Evolutionary conservation across 2,113 vertebrate species (phyloP).

Genomic region (Cisticola juncidis): DNA sequence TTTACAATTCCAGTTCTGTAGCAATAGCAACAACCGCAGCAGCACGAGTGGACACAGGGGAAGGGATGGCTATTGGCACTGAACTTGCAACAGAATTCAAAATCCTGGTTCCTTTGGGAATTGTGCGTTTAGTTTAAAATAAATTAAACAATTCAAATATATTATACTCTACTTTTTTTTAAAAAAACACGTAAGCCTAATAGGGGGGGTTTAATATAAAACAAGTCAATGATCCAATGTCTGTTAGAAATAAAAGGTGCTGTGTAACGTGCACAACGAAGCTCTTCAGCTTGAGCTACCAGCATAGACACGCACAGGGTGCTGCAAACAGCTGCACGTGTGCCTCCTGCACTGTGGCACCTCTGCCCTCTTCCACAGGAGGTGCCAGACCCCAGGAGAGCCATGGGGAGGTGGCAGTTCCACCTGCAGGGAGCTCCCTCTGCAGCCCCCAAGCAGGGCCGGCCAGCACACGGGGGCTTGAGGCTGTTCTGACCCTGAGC

Average conservation of each 20-base stretch:
- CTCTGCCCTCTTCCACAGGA: neutral
- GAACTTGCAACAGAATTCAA: slow-evolving; percentile 21
- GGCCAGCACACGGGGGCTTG: rapidly evolving
- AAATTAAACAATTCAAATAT: slow-evolving; percentile 11
- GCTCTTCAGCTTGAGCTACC: slow-evolving; percentile 26
- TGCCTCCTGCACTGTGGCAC: neutral
- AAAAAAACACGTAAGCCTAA: neutral
- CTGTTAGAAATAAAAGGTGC: slow-evolving; percentile 18
- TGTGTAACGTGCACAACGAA: neutral
- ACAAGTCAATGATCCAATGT: neutral
- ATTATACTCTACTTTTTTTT: neutral
- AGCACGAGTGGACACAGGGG: slow-evolving; percentile 21
- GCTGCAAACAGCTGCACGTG: neutral
- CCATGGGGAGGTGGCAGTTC: neutral
- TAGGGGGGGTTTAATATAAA: neutral
- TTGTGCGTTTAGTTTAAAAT: slow-evolving; percentile 11
- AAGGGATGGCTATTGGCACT: slow-evolving; percentile 48
- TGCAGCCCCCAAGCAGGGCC: neutral
- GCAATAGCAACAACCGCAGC: slow-evolving; percentile 67
- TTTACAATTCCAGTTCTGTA: slow-evolving; percentile 65
- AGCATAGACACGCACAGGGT: neutral
- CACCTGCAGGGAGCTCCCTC: neutral
- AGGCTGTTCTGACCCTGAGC: rapidly evolving
- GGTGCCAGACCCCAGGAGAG: neutral
- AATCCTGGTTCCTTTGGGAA: slow-evolving; percentile 16